Evolutionary conservation across 2,888 invertebrate genomes (phyloP).

Genomic region (Caenorhabditis sulstoni): DNA sequence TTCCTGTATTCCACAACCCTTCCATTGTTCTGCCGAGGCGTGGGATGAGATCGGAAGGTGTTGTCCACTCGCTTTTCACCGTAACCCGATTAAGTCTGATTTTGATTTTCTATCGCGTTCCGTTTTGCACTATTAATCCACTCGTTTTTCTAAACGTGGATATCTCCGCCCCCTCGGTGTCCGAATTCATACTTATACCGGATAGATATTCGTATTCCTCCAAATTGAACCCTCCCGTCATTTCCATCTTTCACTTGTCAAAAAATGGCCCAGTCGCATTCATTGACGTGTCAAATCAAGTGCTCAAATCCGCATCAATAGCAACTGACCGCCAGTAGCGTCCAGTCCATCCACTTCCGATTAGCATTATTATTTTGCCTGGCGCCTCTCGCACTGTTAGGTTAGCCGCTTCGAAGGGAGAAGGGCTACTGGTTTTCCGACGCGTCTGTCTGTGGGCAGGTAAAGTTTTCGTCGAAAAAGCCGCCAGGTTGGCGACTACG

Average conservation of each 20-base stretch:
- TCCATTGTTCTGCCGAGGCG: constrained; percentile 21
- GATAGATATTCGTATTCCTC: constrained; percentile 4
- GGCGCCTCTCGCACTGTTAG: constrained; percentile 54
- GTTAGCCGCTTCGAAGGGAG: constrained; percentile 18
- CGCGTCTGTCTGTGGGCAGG: constrained; percentile 46
- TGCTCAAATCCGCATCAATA: constrained; percentile 56
- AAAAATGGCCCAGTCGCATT: constrained; percentile 29
- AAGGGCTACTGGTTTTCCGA: constrained; percentile 52
- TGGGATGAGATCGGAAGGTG: constrained; percentile 40
- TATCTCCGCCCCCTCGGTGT: constrained; percentile 27
- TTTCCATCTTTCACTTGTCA: constrained; percentile 2
- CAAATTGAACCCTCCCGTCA: constrained; percentile 15
- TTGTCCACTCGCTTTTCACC: constrained; percentile 32
- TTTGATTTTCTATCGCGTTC: constrained; percentile 36
- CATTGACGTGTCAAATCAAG: constrained; percentile 49
- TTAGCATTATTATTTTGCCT: constrained; percentile 58
- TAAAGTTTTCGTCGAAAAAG: constrained; percentile 50
- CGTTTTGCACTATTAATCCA: constrained; percentile 54
- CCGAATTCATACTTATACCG: constrained; percentile 29
- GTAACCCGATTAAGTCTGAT: constrained; percentile 49
- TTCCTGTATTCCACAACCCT: constrained; percentile 38
- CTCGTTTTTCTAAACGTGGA: constrained; percentile 22
- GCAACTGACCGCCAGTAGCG: constrained; percentile 33
- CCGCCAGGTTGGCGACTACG: constrained; percentile 8
- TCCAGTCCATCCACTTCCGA: constrained; percentile 48